phyloP scores from a whole-genome alignment of 1,140 invertebrate genomes.

The Drosophila equinoxialis region DNA sequence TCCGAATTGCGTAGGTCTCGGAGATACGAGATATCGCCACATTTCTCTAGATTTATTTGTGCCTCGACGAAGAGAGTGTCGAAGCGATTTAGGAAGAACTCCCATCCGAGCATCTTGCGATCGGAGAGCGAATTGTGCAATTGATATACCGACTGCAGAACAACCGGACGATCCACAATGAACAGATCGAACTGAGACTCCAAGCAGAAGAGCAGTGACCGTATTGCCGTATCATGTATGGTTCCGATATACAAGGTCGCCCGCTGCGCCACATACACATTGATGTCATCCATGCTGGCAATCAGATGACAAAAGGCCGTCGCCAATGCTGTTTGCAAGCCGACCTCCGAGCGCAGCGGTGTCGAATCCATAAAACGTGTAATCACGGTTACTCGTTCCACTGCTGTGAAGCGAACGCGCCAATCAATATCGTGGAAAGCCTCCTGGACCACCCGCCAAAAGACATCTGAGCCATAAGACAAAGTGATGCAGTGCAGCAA shows the following conservation, averaged over 20 bases:
- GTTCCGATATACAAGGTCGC: constrained; percentile 96
- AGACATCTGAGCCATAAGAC: constrained; percentile 95
- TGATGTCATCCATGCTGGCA: constrained; percentile 97
- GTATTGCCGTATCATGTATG: constrained; percentile 93
- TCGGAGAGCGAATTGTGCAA: constrained; percentile 96
- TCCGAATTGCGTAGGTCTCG: constrained; percentile 96
- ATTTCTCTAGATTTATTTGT: constrained; percentile 94
- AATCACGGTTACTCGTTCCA: constrained; percentile 96
- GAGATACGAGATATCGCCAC: constrained; percentile 90
- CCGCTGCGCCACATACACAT: constrained; percentile 96
- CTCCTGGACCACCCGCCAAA: constrained; percentile 96
- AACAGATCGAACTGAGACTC: constrained; percentile 97
- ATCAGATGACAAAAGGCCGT: constrained; percentile 99
- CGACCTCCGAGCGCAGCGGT: constrained; percentile 91
- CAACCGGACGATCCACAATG: constrained; percentile 97
- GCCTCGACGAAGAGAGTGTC: constrained; percentile 98
- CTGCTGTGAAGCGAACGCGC: constrained; percentile 95
- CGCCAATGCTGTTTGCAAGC: constrained; percentile 96
- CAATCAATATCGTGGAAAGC: constrained; percentile 96
- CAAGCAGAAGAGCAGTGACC: constrained; percentile 93
- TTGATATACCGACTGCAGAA: constrained; percentile 97
- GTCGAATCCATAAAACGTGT: constrained; percentile 96
- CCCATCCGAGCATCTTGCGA: constrained; percentile 96
- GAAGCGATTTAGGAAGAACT: constrained; percentile 99
- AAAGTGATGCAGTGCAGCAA: constrained; percentile 97